Evolutionary conservation across 2,113 vertebrate species (phyloP).

Genomic region (Grus americana): DNA sequence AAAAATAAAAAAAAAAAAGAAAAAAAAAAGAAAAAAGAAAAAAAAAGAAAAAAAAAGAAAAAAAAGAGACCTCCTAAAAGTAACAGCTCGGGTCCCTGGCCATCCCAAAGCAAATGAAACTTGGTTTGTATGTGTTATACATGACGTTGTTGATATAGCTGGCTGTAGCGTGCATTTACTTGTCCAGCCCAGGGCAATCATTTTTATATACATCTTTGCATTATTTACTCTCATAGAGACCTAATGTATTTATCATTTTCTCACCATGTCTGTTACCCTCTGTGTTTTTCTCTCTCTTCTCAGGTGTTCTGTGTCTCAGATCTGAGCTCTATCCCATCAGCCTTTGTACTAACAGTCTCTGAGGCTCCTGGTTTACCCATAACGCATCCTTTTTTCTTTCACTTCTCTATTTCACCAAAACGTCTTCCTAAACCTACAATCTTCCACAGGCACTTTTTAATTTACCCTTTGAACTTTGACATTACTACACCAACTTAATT

Average conservation of each 20-base stretch:
- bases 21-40: background rate
- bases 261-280: slow-evolving; percentile 81
- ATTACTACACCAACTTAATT: slow-evolving; percentile 70
- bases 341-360: slow-evolving; percentile 91
- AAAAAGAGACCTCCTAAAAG: background rate
- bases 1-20: background rate
- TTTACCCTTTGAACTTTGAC: slow-evolving; percentile 72
- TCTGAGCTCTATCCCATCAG: slow-evolving; percentile 85
- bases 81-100: background rate
- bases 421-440: slow-evolving; percentile 79
- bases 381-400: slow-evolving; percentile 80
- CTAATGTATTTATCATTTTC: slow-evolving; percentile 80
- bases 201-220: slow-evolving; percentile 75
- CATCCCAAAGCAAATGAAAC: background rate
- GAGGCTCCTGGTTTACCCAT: slow-evolving; percentile 84
- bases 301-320: slow-evolving; percentile 94
- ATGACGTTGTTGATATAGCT: background rate
- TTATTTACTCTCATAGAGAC: slow-evolving; percentile 73
- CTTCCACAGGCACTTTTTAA: slow-evolving; percentile 78
- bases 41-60: too few relatives aligned
- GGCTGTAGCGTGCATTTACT: background rate
- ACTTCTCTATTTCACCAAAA: slow-evolving; percentile 81
- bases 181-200: slow-evolving; percentile 53
- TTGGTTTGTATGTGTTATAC: background rate
- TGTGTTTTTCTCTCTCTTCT: slow-evolving; percentile 87